Conservation (phyloP, 2,113 vertebrate genomes). For the Sarotherodon lohbergeri region DNA sequence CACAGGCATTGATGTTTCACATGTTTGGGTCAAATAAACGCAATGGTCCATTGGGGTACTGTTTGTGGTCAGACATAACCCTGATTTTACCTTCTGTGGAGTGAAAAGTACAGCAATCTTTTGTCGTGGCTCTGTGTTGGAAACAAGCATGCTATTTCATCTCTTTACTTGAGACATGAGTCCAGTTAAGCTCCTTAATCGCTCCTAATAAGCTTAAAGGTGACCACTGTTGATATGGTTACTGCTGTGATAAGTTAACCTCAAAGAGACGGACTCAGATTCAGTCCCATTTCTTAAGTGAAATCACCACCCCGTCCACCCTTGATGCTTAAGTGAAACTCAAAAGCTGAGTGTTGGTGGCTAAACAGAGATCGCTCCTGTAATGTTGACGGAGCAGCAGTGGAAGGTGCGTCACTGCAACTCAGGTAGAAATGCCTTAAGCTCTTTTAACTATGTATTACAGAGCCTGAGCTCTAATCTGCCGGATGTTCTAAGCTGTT, state of each 20-base stretch:
- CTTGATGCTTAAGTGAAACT: slow-evolving; percentile 2
- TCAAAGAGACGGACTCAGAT: neutral
- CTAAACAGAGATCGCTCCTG: slow-evolving; percentile 36
- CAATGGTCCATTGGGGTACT: rapidly evolving
- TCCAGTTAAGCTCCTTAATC: slow-evolving; percentile 53
- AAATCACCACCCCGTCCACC: neutral
- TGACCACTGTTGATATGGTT: slow-evolving; percentile 55
- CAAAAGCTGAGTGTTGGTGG: slow-evolving; percentile 51
- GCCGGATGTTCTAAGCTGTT: neutral
- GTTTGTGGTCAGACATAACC: neutral
- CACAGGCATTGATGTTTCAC: neutral
- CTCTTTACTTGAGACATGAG: slow-evolving; percentile 30
- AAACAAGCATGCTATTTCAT: slow-evolving; percentile 33
- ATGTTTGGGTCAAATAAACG: neutral
- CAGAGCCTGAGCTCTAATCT: slow-evolving; percentile 6
- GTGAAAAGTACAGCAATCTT: neutral
- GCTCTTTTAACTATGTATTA: slow-evolving; percentile 45
- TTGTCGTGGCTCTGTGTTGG: neutral
- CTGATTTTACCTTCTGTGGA: neutral
- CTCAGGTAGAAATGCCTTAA: slow-evolving; percentile 30
- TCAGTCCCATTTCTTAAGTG: neutral
- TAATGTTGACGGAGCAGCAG: slow-evolving; percentile 51
- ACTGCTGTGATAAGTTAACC: slow-evolving; percentile 36
- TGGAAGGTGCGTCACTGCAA: slow-evolving; percentile 42
- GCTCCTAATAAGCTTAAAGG: slow-evolving; percentile 59